Evolutionary conservation across 2,797 vertebrate genomes (phyloP), one percentile per base, ranked within the genome.

Genomic region (Adelosebastes latens): DNA sequence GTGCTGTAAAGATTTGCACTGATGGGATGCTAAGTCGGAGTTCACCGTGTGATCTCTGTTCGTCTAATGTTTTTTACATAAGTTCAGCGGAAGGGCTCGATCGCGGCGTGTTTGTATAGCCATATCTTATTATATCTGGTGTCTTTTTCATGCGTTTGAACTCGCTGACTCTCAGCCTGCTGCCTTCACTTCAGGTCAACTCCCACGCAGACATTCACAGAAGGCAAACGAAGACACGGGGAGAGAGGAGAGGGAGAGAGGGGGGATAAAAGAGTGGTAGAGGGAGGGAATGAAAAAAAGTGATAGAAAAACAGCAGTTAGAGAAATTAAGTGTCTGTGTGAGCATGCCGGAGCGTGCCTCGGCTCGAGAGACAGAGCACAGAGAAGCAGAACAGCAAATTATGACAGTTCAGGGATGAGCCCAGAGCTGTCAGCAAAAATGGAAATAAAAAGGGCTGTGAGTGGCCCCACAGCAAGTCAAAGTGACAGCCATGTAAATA

Each of bases 401-500:
- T 65, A 91, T 84, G 83, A 84, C 75, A 81, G 88, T 91, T 92
- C 83, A 84, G 81, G 83, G 91, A 94, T 89, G 86, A 91, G 92
- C 82, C 83, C 87, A n/a, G 78, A 91, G 91, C 89, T 88, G 92
- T 91, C 89, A 91, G 90, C 86, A 79, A 56, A 93, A 94, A 86
- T 78, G 85, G 82, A 89, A 91, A 90, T 87, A 80, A 88, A 87
- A 88, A 83, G 75, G 79, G 75, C 73, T 87, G 72, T 82, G 86
- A 93, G 83, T 75, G 79, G 79, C 80, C 82, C 81, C 78, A 65
- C 71, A 70, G 77, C 89, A 82, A 90, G 87, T 88, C 76, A 72
- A 87, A 90, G 80, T 92, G 92, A 94, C 93, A 93, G 87, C 88
- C 90, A 84, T 93, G 93, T 92, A 94, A 95, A 94, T 91, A 92